A percentile compares a stretch with the other conserved stretches of the same genome.
These are phyloP conservation scores for Hiodon alosoides DNA, from an alignment of 2,113 vertebrate genomes.

Conservation along the genomic window DNA sequence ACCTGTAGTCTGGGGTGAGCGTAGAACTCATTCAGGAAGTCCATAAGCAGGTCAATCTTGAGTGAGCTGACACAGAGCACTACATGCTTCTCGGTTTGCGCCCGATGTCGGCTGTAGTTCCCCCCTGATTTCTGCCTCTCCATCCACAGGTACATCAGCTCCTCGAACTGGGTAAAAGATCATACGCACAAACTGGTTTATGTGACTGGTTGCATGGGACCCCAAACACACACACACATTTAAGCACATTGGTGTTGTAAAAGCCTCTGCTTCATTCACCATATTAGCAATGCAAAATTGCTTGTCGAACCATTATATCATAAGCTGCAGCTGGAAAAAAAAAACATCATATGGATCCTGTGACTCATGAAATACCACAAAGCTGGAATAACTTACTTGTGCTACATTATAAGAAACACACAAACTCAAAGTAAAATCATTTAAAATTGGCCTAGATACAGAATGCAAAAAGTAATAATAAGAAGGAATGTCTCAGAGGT, in stretches of 20 bases:
- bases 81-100: conserved; percentile 90
- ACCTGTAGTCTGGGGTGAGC: conserved; percentile 88
- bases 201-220: not conserved
- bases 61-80: conserved; percentile 89
- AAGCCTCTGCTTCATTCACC: too few relatives aligned
- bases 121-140: conserved; percentile 95
- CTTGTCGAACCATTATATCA: too few relatives aligned
- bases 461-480: too few relatives aligned
- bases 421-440: too few relatives aligned
- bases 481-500: too few relatives aligned
- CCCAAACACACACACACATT: not conserved
- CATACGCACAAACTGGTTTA: not conserved
- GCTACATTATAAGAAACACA: too few relatives aligned
- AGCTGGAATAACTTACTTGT: too few relatives aligned
- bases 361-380: too few relatives aligned
- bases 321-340: too few relatives aligned
- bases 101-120: conserved; percentile 91
- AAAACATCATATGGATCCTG: too few relatives aligned
- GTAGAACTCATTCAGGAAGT: conserved; percentile 96
- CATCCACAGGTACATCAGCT: conserved; percentile 96
- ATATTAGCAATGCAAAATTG: too few relatives aligned
- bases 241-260: not conserved
- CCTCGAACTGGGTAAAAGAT: conserved; percentile 78
- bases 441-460: too few relatives aligned
- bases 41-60: conserved; percentile 96